A percentile compares a stretch with the other conserved stretches of the same genome.
Conservation (phyloP, 2,113 vertebrate species). For the Pimephales promelas region DNA sequence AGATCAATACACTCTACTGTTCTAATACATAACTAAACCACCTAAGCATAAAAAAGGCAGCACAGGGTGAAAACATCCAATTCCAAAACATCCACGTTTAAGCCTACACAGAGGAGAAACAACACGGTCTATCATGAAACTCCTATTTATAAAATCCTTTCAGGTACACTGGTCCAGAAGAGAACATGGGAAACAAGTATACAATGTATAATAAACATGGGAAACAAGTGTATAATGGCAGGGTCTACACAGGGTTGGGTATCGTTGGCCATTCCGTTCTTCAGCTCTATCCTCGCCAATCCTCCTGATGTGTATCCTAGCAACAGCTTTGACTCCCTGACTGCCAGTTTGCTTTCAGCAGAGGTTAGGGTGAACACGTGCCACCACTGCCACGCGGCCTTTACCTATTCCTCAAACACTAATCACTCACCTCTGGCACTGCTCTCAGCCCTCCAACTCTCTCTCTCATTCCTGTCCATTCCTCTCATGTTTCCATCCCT, state of each 20-base stretch:
- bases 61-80: background rate
- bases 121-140: background rate
- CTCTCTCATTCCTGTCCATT: background rate
- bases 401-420: conserved; percentile 18
- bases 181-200: background rate
- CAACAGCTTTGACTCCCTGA: conserved; percentile 57
- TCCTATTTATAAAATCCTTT: conserved; percentile 16
- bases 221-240: background rate
- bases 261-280: background rate
- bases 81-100: background rate
- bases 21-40: background rate
- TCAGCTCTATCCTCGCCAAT: conserved; percentile 37
- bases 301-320: conserved; percentile 58
- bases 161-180: background rate
- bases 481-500: background rate
- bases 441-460: background rate
- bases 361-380: conserved; percentile 24
- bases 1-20: conserved; percentile 21
- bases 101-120: background rate
- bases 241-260: conserved; percentile 2
- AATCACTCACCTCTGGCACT: conserved; percentile 8
- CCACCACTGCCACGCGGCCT: background rate
- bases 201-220: too few relatives aligned
- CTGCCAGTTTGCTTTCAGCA: conserved; percentile 33
- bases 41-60: background rate